phyloP scores from a whole-genome alignment of 37 sponge, comb jelly and placozoan species.

The Spongilla lacustris region DNA sequence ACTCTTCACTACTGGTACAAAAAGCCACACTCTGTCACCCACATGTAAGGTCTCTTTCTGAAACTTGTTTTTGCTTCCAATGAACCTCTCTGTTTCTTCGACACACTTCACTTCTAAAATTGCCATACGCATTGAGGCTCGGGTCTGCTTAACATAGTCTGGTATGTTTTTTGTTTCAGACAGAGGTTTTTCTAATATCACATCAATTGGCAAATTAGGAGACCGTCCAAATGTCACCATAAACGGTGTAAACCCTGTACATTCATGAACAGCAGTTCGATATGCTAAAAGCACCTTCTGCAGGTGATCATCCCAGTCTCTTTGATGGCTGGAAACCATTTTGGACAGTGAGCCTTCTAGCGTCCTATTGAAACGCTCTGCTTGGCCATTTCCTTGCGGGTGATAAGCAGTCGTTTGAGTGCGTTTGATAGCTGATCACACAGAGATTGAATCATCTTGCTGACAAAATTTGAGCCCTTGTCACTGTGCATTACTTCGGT shows the following conservation, averaged over 20 bases:
- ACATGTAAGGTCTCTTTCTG: not conserved
- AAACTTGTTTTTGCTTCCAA: not conserved
- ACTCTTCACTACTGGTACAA: conserved; percentile 22
- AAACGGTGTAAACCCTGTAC: conserved; percentile 20
- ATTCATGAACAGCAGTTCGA: conserved; percentile 42
- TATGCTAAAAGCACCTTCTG: conserved; percentile 5
- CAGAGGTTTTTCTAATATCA: conserved; percentile 1
- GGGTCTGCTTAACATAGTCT: conserved; percentile 13
- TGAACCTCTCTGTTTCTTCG: not conserved
- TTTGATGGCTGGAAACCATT: conserved; percentile 24
- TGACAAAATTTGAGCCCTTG: conserved; percentile 37
- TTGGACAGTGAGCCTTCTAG: conserved; percentile 34
- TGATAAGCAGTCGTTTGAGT: conserved; percentile 42
- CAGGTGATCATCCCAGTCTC: conserved; percentile 47
- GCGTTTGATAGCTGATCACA: conserved; percentile 7
- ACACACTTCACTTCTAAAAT: not conserved
- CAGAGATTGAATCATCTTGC: not conserved
- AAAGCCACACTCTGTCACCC: conserved; percentile 34
- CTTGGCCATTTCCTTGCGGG: conserved; percentile 50
- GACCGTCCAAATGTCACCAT: conserved; percentile 29
- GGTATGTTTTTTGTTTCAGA: not conserved
- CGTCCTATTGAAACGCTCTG: conserved; percentile 33
- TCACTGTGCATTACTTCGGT: conserved; percentile 36
- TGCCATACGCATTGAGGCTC: not conserved
- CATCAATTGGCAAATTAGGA: conserved; percentile 18